Percentiles rank a stretch among this genome's conserved stretches.
Conservation (phyloP, 2,113 vertebrate genomes). For the Astur gentilis region DNA sequence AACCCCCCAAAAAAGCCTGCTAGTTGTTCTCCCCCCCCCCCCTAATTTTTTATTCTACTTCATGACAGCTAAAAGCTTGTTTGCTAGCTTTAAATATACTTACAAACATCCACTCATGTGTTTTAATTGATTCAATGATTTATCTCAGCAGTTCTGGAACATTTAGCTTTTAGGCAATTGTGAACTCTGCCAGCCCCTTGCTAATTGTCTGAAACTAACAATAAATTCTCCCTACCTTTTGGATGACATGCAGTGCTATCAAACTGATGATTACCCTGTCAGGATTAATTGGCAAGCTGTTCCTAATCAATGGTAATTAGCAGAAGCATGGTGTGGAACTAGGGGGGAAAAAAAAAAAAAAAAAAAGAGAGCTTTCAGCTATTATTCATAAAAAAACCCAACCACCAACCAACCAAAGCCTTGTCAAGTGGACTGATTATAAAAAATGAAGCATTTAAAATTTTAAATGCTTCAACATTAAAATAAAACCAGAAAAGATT, state of each 20-base stretch:
- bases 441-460: not conserved
- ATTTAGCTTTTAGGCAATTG: not conserved
- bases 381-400: not conserved
- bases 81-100: slow-evolving; percentile 12
- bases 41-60: not conserved
- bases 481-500: not conserved
- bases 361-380: not conserved
- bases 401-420: not conserved
- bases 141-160: not conserved
- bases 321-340: not conserved
- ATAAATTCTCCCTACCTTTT: not conserved
- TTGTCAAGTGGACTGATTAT: not conserved
- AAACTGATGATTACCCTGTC: not conserved
- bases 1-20: fast-evolving
- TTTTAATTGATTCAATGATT: slow-evolving; percentile 32
- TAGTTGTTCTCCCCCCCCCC: not conserved
- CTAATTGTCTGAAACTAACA: slow-evolving; percentile 19
- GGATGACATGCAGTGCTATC: not conserved
- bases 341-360: not conserved
- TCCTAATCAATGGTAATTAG: slow-evolving; percentile 3
- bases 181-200: not conserved
- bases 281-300: not conserved
- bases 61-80: not conserved
- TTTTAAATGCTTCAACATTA: not conserved
- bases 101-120: not conserved